phyloP scores from a whole-genome alignment of 2,113 vertebrate species.

The Carassius carassius region DNA sequence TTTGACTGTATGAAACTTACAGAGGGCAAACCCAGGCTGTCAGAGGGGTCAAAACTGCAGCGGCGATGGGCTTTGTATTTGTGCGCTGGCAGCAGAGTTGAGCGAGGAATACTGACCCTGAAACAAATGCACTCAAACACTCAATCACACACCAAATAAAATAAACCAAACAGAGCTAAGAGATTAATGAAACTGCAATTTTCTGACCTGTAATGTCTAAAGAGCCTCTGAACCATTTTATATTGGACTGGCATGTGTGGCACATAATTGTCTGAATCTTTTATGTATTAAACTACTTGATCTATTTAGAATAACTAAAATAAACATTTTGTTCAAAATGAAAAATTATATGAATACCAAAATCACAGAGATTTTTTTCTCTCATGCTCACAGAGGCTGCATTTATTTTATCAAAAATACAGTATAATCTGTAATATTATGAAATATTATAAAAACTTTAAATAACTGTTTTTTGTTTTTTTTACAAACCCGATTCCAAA shows the following conservation, averaged over 20 bases:
- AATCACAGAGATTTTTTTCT: no score
- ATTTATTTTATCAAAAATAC: neutral
- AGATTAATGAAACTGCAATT: neutral
- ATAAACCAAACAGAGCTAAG: neutral
- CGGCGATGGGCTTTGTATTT: conserved; percentile 81
- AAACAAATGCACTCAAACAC: neutral
- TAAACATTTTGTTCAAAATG: neutral
- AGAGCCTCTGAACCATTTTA: neutral
- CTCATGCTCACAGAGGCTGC: neutral
- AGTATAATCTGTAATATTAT: neutral
- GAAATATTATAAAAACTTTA: neutral
- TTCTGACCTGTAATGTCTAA: neutral
- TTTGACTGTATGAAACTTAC: conserved; percentile 72
- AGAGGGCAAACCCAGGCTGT: conserved; percentile 81
- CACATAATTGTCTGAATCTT: no score
- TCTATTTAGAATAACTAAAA: neutral
- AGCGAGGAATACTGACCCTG: conserved; percentile 86
- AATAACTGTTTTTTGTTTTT: neutral
- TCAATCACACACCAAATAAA: no score
- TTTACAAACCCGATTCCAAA: neutral
- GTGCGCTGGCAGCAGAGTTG: conserved; percentile 78
- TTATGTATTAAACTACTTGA: no score
- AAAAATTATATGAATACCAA: neutral
- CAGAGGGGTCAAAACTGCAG: conserved; percentile 81
- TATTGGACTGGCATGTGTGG: neutral